These are phyloP conservation scores for Nebria brevicollis DNA, from an alignment of 2,888 invertebrate genomes.

Conservation along the genomic window DNA sequence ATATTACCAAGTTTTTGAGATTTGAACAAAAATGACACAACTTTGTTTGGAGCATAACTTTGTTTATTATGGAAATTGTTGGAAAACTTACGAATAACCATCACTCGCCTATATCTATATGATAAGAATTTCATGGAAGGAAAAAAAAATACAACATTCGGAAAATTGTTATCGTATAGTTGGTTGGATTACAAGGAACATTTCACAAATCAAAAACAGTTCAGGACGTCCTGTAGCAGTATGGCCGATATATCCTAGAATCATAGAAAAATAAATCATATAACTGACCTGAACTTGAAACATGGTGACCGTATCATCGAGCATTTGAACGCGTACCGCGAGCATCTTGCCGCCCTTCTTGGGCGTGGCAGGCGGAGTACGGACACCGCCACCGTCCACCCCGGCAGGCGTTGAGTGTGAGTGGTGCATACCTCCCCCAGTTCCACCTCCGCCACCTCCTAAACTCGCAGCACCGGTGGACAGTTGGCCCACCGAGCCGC, in stretches of 20 bases:
- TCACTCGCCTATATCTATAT: background rate
- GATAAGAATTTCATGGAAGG: background rate
- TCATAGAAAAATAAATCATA: background rate
- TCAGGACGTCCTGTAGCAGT: background rate
- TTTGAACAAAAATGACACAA: background rate
- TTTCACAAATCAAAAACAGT: background rate
- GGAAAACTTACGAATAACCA: background rate
- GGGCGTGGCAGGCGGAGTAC: constrained; percentile 82
- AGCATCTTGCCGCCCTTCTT: constrained; percentile 90
- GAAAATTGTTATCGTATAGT: too few relatives aligned
- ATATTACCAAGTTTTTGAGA: background rate
- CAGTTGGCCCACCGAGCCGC: constrained; percentile 61
- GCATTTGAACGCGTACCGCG: constrained; percentile 87
- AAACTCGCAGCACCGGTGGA: constrained; percentile 53
- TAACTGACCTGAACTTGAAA: constrained; percentile 88
- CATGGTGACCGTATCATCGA: constrained; percentile 88
- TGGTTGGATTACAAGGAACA: background rate
- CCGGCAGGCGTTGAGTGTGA: constrained; percentile 87
- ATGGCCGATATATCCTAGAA: background rate
- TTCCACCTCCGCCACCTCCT: constrained; percentile 56
- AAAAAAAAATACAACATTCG: background rate
- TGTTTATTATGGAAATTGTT: background rate
- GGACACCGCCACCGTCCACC: constrained; percentile 76
- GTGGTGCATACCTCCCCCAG: constrained; percentile 74
- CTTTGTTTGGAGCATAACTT: background rate